Conservation (phyloP, 2,888 invertebrate species). For the Heliconius aoede region DNA sequence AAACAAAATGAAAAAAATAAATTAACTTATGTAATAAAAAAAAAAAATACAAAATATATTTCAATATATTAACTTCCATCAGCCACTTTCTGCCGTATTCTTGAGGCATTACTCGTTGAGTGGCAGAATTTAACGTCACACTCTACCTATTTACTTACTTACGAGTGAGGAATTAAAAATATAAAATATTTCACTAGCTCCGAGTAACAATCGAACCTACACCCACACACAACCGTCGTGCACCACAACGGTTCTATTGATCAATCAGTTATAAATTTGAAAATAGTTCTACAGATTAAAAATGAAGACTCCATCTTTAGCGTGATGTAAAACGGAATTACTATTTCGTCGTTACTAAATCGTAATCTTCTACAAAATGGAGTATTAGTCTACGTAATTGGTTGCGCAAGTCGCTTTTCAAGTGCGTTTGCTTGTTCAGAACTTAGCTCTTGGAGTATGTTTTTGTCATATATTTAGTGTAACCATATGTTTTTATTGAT, state of each 20-base stretch:
- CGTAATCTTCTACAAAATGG: slow-evolving; percentile 16
- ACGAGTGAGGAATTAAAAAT: too few species aligned
- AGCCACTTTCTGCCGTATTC: too few species aligned
- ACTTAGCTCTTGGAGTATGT: neutral
- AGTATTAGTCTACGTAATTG: slow-evolving; percentile 22
- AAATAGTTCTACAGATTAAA: neutral
- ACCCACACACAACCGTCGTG: too few species aligned
- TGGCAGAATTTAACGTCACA: too few species aligned
- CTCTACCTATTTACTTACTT: too few species aligned
- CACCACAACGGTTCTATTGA: too few species aligned
- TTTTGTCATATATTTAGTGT: neutral
- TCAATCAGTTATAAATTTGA: too few species aligned
- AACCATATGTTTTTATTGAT: too few species aligned
- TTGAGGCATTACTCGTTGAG: too few species aligned
- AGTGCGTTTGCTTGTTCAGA: slow-evolving; percentile 11
- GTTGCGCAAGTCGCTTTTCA: neutral
- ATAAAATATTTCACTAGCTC: too few species aligned
- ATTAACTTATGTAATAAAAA: neutral
- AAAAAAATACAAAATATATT: neutral
- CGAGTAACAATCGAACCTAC: too few species aligned
- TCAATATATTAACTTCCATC: too few species aligned
- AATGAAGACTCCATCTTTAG: neutral
- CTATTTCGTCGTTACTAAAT: slow-evolving; percentile 4
- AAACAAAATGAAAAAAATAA: neutral
- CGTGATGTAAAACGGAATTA: neutral